Evolutionary conservation across 2,797 vertebrate species (phyloP), one percentile per base, ranked within the genome.

Genomic region (Luscinia megarhynchos): DNA sequence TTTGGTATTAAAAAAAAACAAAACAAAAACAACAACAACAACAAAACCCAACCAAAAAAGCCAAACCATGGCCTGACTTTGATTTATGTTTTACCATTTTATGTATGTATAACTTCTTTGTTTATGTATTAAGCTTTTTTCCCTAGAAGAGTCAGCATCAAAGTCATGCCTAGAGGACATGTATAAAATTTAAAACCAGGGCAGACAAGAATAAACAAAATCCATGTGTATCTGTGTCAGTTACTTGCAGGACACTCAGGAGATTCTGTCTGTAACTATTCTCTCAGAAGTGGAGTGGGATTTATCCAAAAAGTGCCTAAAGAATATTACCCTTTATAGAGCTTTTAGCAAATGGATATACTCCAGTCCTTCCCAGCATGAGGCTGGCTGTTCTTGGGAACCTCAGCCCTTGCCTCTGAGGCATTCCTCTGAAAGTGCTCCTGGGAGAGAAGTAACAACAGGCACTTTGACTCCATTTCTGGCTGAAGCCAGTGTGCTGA

Each of bases 171-270:
- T 96, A 68, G 61, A 95, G 97, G 97, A 95, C 93, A 93, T 73
- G 75, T 90, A 96, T 93, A 97, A 97, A 96, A 97, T 96, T 92
- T 94, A 96, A 98, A 97, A 96, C 95, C 83, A 92, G 96, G 82
- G 73, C 89, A 55, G 96, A 95, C 75, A 96, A 96, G 96, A 97
- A 95, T 95, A 98, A 98, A 97, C 95, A 96, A 96, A 97, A 97
- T 96, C 96, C 97, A 96, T 97, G 95, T 97, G 97, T 97, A 96
- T 95, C 38, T 86, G 45, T 96, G 91, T 67, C 95, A 96, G 59
- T 94, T 84, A 79, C 54, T 89, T 67, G 61, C 86, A 90, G 88
- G 83, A 87, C 21, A 34, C 83, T 95, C 50, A 43, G 59, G 76
- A 97, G 83, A 95, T 90, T 34, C 29, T 93, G 87, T 95, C 86